A percentile compares a stretch with the other conserved stretches of the same genome.
Conservation (phyloP, 2,797 vertebrate genomes). For the Sphaeramia orbicularis region DNA sequence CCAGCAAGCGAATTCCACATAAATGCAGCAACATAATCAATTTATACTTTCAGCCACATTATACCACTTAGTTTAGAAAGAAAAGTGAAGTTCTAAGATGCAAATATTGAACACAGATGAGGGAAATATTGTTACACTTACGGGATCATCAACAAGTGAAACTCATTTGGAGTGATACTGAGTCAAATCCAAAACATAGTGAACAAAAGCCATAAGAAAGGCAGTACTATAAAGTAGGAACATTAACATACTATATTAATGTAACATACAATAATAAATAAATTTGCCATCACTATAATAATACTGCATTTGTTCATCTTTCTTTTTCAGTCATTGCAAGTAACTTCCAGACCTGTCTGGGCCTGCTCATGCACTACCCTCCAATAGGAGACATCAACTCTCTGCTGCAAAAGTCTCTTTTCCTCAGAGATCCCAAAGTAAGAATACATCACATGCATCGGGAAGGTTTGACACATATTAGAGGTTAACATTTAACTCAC, state of each 20-base stretch:
- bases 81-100: background rate
- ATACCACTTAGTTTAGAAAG: background rate
- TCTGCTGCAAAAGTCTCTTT: slow-evolving; percentile 96
- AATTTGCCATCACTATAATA: background rate
- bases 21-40: background rate
- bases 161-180: no score
- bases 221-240: no score
- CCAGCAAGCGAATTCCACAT: background rate
- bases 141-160: no score
- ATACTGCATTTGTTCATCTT: slow-evolving; percentile 5
- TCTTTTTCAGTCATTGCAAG: slow-evolving; percentile 93
- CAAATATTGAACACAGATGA: background rate
- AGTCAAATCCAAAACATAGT: no score
- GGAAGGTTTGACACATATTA: background rate
- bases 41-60: background rate
- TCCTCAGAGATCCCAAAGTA: slow-evolving; percentile 99
- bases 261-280: background rate
- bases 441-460: slow-evolving; percentile 37
- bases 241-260: background rate
- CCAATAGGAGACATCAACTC: slow-evolving; percentile 94
- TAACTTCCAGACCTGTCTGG: slow-evolving; percentile 98
- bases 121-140: background rate
- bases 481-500: background rate
- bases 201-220: no score
- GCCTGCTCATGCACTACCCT: slow-evolving; percentile 98